Percentiles rank a stretch among this genome's conserved stretches.
Evolutionary conservation across 1,140 invertebrate species (phyloP).

Genomic region (Thaumatotibia leucotreta): DNA sequence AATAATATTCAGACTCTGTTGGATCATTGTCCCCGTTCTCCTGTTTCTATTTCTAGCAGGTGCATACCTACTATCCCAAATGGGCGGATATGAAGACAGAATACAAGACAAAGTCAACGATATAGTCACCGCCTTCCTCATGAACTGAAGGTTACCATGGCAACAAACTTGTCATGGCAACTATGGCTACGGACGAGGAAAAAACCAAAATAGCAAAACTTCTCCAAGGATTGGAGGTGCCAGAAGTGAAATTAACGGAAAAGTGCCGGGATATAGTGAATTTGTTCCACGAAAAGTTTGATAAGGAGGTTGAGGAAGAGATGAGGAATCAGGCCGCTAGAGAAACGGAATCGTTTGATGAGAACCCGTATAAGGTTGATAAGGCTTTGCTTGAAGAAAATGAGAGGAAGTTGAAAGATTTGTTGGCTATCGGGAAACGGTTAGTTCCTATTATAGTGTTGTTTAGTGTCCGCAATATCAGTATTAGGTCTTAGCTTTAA

Average conservation of each 20-base stretch:
- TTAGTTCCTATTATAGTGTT: conserved; percentile 16
- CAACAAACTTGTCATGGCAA: conserved; percentile 27
- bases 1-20: neutral
- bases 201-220: conserved; percentile 54
- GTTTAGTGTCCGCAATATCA: too few relatives aligned
- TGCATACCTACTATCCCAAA: neutral
- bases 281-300: conserved; percentile 43
- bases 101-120: neutral
- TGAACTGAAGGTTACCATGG: neutral
- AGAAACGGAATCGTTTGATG: conserved; percentile 20
- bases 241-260: conserved; percentile 51
- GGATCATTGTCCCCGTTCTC: neutral
- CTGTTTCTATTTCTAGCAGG: neutral
- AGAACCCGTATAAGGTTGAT: conserved; percentile 55
- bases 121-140: neutral
- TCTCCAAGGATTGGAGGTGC: conserved; percentile 47
- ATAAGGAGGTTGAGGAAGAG: conserved; percentile 30
- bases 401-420: conserved; percentile 44
- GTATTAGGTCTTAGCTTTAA: too few relatives aligned
- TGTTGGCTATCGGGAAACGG: conserved; percentile 41
- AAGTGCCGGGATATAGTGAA: conserved; percentile 41
- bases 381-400: conserved; percentile 43
- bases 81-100: neutral
- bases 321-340: neutral
- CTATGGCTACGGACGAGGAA: conserved; percentile 61